Percentiles rank a stretch among this genome's conserved stretches.
Conservation (phyloP, 2,888 invertebrate genomes). For the Chrysodeixis includens region DNA sequence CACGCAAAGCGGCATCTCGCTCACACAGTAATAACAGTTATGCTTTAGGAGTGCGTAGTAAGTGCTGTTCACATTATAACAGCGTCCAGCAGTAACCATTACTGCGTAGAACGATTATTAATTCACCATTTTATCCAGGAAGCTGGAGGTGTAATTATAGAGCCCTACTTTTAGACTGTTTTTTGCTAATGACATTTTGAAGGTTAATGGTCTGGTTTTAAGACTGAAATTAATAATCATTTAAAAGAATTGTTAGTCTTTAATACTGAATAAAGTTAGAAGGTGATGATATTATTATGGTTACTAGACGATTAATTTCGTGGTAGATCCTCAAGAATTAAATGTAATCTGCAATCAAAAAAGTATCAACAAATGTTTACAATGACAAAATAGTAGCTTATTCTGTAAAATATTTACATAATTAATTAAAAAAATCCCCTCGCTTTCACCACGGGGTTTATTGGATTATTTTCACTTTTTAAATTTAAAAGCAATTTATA, state of each 20-base stretch:
- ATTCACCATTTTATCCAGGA: conserved; percentile 31
- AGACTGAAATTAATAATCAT: too few species aligned
- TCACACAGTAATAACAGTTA: too few species aligned
- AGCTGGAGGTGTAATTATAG: conserved; percentile 22
- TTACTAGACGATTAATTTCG: too few species aligned
- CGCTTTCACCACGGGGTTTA: background rate
- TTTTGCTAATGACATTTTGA: background rate
- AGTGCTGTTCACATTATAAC: conserved; percentile 19
- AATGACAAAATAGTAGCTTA: background rate
- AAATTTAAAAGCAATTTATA: conserved; percentile 18
- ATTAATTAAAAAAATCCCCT: background rate
- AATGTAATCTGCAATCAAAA: too few species aligned
- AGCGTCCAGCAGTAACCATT: conserved; percentile 7
- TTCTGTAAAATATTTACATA: background rate
- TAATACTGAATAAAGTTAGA: too few species aligned
- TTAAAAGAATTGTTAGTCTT: too few species aligned
- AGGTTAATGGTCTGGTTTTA: background rate
- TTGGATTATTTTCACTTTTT: conserved; percentile 1
- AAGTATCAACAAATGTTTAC: too few species aligned
- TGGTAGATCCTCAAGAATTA: too few species aligned
- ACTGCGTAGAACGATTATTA: conserved; percentile 32
- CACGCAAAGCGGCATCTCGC: too few species aligned
- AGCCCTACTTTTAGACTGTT: conserved; percentile 1
- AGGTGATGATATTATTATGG: too few species aligned
- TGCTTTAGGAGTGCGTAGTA: too few species aligned